These are phyloP conservation scores for Gadus macrocephalus DNA, from an alignment of 2,113 vertebrate species.

Conservation along the genomic window DNA sequence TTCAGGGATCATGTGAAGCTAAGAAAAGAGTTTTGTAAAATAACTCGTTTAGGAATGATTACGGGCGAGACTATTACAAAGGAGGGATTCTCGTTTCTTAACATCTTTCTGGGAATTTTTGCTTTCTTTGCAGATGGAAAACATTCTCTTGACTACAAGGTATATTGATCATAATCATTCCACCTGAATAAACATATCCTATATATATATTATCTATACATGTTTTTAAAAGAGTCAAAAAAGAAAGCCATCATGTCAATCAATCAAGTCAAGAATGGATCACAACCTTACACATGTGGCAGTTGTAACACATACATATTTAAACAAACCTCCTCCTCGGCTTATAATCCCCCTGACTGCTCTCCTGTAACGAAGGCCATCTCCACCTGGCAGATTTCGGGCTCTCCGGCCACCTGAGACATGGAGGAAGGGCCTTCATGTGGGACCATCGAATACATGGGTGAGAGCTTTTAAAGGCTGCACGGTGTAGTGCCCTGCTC, in stretches of 20 bases:
- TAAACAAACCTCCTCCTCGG: not conserved
- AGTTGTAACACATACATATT: no score
- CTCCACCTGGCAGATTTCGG: constrained; percentile 88
- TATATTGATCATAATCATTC: constrained; percentile 37
- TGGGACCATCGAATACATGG: constrained; percentile 91
- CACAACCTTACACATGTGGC: no score
- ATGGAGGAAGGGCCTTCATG: constrained; percentile 79
- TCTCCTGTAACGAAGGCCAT: constrained; percentile 74
- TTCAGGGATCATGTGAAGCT: constrained; percentile 86
- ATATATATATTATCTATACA: not conserved
- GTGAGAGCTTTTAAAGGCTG: constrained; percentile 58
- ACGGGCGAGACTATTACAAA: no score
- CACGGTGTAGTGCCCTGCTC: no score
- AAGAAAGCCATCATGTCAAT: not conserved
- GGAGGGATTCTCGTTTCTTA: no score
- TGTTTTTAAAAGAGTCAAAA: not conserved
- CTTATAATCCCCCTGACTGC: not conserved
- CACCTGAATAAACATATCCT: constrained; percentile 6
- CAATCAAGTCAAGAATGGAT: no score
- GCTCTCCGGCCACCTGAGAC: constrained; percentile 75
- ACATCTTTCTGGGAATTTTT: not conserved
- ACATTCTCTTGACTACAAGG: constrained; percentile 86
- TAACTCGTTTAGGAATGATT: no score
- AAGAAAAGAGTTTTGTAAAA: constrained; percentile 1
- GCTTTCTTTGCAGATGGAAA: constrained; percentile 84